Base-by-base conservation (phyloP, 1,140 invertebrate species). In the Sitodiplosis mosellana region DNA sequence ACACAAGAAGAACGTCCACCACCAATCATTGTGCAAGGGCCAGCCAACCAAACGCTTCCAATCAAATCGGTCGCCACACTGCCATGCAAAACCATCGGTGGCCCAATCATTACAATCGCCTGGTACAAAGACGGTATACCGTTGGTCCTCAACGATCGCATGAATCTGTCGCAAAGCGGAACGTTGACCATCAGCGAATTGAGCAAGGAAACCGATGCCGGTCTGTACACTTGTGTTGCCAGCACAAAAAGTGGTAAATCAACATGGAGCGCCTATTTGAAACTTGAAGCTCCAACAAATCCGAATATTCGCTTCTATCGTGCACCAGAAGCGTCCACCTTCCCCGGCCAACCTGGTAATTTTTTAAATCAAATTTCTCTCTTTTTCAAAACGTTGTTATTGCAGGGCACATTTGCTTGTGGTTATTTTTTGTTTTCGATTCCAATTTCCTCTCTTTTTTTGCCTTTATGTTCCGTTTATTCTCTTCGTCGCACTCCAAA, bases 31-130 rank as follows among this genome's bases (percentile, higher is more conserved):
- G 74, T 77, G 51, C 70, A 81, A 53, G 88, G 87, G 27, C 88
- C 89, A 37, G 78, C 83, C 54, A 93, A 94, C 69, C 90, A 94
- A 73, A 95, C 90, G 10, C 68, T 81, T 56, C 80, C 81, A 46
- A 68, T 81, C 27, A 75, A 80, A 63, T 80, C 78, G 47, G 71
- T 81, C 49, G 87, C 83, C 18, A 73, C 78, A 54, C 69, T 92
- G 54, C 77, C 77, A 4, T 93, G 88, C 52, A 71, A 74, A 55
- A 81, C 81, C 0, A 71, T 77, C 42, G 86, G 86, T 12, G 73
- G 72, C 54, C 83, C 84, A 41, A 70, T 73, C 52, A 83, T 85
- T 2, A 70, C 78, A 40, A 81, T 89, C 47, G 78, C 81, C 2
- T 90, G 87, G 87, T 90, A 87, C 65, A 78, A 78, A 56, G 78